Conservation (phyloP, 2,113 vertebrate species). For the Prochilodus magdalenae region DNA sequence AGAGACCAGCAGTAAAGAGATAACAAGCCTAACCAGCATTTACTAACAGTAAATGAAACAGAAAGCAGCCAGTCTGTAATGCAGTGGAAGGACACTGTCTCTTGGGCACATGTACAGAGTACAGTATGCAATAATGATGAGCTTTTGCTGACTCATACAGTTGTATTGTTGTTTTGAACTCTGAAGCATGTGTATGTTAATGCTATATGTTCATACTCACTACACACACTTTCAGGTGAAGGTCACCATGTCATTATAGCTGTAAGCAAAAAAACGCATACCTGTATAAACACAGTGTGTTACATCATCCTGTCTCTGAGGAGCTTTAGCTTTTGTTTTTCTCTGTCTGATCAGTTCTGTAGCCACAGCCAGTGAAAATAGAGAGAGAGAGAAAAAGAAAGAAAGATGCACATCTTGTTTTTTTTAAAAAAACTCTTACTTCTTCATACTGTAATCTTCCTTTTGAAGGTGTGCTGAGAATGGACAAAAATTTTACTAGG, state of each 20-base stretch:
- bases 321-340: not conserved
- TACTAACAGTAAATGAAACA: not conserved
- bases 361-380: too few species aligned
- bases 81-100: not conserved
- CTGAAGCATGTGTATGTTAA: too few species aligned
- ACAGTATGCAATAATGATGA: not conserved
- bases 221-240: not conserved
- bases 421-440: too few species aligned
- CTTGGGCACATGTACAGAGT: too few species aligned
- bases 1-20: not conserved
- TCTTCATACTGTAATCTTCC: not conserved
- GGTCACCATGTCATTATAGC: not conserved
- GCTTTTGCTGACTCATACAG: not conserved
- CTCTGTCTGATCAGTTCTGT: not conserved
- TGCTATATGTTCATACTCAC: too few species aligned
- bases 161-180: too few species aligned
- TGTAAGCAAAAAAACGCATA: not conserved
- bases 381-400: not conserved
- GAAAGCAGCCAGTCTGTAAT: too few species aligned
- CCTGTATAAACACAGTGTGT: not conserved
- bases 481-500: not conserved
- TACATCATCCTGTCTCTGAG: constrained; percentile 9
- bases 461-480: not conserved
- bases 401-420: too few species aligned
- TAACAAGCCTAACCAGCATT: too few species aligned